phyloP scores from a whole-genome alignment of 2,888 invertebrate genomes.

The Plutella xylostella region DNA sequence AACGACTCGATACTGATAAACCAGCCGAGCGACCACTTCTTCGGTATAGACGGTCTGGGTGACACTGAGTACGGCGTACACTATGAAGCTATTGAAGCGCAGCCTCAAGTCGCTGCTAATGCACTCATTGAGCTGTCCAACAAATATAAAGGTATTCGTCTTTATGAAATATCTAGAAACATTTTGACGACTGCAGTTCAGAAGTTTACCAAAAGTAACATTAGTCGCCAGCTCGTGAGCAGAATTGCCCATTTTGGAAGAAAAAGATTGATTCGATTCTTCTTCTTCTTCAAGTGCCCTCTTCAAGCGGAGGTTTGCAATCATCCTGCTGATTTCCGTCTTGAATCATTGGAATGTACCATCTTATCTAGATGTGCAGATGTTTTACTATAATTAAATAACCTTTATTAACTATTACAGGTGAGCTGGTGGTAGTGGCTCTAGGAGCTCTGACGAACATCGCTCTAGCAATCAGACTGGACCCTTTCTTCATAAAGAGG shows the following conservation, averaged over 20 bases:
- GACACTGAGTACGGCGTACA: slow-evolving; percentile 51
- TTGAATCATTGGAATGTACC: no score
- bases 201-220: no score
- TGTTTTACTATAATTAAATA: no score
- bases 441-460: slow-evolving; percentile 85
- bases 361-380: no score
- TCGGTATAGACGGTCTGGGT: slow-evolving; percentile 61
- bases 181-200: no score
- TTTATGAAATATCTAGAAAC: no score
- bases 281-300: no score
- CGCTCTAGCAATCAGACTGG: slow-evolving; percentile 78
- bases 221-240: no score
- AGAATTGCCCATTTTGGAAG: no score
- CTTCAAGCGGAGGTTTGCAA: no score
- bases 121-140: slow-evolving; percentile 54
- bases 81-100: slow-evolving; percentile 40
- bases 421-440: slow-evolving; percentile 72
- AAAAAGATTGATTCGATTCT: no score
- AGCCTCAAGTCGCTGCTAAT: slow-evolving; percentile 63
- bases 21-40: slow-evolving; percentile 29
- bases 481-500: slow-evolving; percentile 71
- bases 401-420: slow-evolving; percentile 26
- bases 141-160: slow-evolving; percentile 20
- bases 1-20: slow-evolving; percentile 33
- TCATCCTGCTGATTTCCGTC: no score